phyloP scores from a whole-genome alignment of 2,888 invertebrate genomes.

The Apamea sordens region DNA sequence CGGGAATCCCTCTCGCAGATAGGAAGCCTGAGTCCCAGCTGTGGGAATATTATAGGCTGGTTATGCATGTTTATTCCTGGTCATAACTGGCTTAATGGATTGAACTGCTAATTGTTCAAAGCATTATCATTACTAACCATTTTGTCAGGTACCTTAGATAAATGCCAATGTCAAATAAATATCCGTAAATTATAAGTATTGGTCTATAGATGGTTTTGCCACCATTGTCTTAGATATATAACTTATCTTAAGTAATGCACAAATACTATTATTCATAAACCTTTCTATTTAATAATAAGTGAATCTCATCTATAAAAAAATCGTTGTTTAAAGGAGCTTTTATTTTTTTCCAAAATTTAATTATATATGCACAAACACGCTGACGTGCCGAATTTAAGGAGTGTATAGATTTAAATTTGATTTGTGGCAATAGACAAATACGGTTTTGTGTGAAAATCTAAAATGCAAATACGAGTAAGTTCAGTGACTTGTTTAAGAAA shows the following conservation, averaged over 20 bases:
- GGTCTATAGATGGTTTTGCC: not conserved
- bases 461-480: constrained; percentile 64
- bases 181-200: not conserved
- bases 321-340: not conserved
- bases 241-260: not conserved
- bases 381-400: constrained; percentile 13
- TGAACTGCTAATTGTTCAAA: not conserved
- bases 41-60: not conserved
- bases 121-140: not conserved
- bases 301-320: not conserved
- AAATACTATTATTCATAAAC: not conserved
- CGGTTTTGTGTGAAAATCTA: constrained; percentile 35
- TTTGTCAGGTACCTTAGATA: not conserved
- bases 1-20: not conserved
- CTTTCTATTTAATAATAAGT: not conserved
- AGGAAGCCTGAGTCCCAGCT: not conserved
- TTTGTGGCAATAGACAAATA: constrained; percentile 50
- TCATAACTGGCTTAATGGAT: not conserved
- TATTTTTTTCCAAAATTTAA: not conserved
- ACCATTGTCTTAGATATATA: not conserved
- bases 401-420: constrained; percentile 54
- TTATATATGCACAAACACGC: constrained; percentile 18
- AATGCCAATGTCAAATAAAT: not conserved
- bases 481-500: constrained; percentile 45
- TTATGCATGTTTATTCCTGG: not conserved